phyloP scores from a whole-genome alignment of 2,888 invertebrate genomes.

The Eustalomyia histrio region DNA sequence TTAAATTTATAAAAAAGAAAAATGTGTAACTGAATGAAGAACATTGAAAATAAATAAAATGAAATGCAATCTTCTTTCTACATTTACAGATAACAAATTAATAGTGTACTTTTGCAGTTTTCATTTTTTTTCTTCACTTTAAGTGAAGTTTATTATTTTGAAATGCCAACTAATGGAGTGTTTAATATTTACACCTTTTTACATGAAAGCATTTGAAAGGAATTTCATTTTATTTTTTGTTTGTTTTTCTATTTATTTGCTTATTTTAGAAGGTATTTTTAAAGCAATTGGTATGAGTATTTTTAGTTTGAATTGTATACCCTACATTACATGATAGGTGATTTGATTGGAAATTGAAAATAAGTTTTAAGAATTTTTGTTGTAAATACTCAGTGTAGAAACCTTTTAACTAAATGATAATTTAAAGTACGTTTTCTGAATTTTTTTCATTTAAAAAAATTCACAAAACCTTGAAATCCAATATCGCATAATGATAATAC shows the following conservation, averaged over 20 bases:
- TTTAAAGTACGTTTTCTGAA: too few relatives aligned
- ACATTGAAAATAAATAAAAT: not conserved
- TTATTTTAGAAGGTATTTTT: not conserved
- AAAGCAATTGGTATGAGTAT: not conserved
- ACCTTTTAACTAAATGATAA: too few relatives aligned
- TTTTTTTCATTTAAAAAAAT: too few relatives aligned
- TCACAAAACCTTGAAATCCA: too few relatives aligned
- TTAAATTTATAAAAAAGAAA: not conserved
- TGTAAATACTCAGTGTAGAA: too few relatives aligned
- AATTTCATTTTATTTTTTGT: conserved; percentile 9
- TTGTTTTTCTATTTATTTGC: not conserved
- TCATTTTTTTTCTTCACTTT: not conserved
- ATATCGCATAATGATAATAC: too few relatives aligned
- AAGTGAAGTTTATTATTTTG: conserved; percentile 26
- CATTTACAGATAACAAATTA: conserved; percentile 19
- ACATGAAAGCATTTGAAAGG: conserved; percentile 11
- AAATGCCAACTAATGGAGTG: conserved; percentile 61
- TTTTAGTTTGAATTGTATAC: not conserved
- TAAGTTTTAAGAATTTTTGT: too few relatives aligned
- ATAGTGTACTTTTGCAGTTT: conserved; percentile 6
- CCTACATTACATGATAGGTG: not conserved
- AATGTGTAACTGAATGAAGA: not conserved
- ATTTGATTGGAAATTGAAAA: too few relatives aligned
- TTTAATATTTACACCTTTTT: conserved; percentile 61
- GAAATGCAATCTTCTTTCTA: conserved; percentile 11